These are phyloP conservation scores for Ceratotherium simum DNA, from an alignment of 2,113 vertebrate species.

Conservation along the genomic window DNA sequence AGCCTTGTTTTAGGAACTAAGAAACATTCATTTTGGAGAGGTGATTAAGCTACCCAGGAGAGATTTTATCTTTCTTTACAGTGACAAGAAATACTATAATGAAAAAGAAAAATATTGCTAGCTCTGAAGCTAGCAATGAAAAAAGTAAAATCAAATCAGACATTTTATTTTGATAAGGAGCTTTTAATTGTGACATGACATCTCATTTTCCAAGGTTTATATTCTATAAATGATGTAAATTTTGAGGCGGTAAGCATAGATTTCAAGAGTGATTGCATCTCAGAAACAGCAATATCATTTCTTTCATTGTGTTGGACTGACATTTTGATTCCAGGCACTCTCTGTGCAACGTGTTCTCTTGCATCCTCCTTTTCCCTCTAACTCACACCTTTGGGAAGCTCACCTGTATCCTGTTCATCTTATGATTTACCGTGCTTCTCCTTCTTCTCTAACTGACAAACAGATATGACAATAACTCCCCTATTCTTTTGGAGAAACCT, in stretches of 20 bases:
- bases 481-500: background rate
- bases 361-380: background rate
- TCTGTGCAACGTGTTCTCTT: rapidly evolving
- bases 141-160: background rate
- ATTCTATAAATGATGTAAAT: background rate
- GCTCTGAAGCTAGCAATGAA: background rate
- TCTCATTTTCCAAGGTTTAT: background rate
- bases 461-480: background rate
- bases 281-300: background rate
- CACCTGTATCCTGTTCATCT: background rate
- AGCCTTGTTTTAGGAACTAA: background rate
- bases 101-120: background rate
- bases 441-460: background rate
- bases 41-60: background rate
- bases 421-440: background rate
- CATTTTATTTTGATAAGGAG: background rate
- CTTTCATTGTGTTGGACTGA: background rate
- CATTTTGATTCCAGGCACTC: background rate
- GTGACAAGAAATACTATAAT: background rate
- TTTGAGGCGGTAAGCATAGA: background rate
- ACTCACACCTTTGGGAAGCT: background rate
- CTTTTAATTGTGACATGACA: background rate
- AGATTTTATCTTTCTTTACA: background rate
- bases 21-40: background rate
- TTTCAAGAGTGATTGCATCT: background rate